phyloP scores from a whole-genome alignment of 2,888 invertebrate species.

The Ormyrus thymus region DNA sequence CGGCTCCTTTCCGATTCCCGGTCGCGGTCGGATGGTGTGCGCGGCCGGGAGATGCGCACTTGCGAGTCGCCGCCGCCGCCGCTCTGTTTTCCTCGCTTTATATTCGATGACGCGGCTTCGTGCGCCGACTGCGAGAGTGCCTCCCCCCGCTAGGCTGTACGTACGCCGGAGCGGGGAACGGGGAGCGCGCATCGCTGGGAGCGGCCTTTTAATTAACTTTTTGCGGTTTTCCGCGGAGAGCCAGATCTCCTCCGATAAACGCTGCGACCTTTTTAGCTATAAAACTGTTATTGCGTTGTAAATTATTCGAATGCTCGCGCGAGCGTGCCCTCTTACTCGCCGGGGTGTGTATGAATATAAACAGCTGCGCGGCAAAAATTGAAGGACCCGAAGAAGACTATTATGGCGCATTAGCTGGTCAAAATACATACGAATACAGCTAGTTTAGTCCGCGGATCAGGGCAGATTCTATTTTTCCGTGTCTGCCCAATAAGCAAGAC shows the following conservation, averaged over 20 bases:
- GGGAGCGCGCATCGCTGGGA: slow-evolving; percentile 17
- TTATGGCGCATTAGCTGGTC: no score
- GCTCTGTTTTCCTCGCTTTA: slow-evolving; percentile 1
- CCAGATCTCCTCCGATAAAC: slow-evolving; percentile 19
- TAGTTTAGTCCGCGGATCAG: no score
- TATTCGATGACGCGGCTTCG: slow-evolving; percentile 16
- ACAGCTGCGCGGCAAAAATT: no score
- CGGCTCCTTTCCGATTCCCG: no score
- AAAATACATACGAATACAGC: no score
- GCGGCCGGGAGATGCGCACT: no score
- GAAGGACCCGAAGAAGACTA: no score
- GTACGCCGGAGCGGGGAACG: not conserved
- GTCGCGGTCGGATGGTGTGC: no score
- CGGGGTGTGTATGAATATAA: no score
- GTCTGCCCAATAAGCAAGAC: no score
- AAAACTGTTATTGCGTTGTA: slow-evolving; percentile 25
- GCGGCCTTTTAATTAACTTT: slow-evolving; percentile 46
- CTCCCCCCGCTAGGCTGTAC: not conserved
- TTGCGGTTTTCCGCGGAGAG: slow-evolving; percentile 8
- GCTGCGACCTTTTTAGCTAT: not conserved
- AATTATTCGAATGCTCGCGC: slow-evolving; percentile 22
- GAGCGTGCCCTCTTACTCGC: not conserved
- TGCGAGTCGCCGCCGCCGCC: not conserved
- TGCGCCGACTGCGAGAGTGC: slow-evolving; percentile 6
- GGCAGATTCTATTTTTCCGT: no score